These are phyloP conservation scores for Falcunculus frontatus DNA, from an alignment of 2,113 vertebrate genomes.

Conservation along the genomic window DNA sequence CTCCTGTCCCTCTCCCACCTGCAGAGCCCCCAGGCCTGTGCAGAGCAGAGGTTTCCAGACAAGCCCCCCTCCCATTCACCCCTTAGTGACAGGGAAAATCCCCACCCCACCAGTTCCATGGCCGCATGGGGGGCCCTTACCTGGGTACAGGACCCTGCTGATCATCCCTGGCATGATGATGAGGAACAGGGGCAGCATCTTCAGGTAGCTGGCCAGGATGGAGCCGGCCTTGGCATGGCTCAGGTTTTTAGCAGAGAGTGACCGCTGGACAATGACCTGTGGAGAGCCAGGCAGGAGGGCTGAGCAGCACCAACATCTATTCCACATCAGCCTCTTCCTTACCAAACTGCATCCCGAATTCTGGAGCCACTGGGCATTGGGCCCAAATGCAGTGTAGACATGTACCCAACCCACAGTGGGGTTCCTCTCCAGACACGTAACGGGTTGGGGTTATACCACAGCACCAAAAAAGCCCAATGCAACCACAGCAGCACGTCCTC, in stretches of 20 bases:
- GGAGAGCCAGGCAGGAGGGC: background rate
- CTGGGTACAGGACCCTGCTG: slow-evolving; percentile 90
- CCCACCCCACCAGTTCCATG: background rate
- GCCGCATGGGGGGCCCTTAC: background rate
- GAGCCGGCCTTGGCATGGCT: slow-evolving; percentile 88
- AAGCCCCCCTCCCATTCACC: background rate
- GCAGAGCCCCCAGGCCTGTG: background rate
- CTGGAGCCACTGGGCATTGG: fast-evolving
- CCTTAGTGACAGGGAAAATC: background rate
- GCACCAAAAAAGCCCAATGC: background rate
- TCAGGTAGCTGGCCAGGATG: slow-evolving; percentile 88
- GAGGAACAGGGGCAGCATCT: slow-evolving; percentile 87
- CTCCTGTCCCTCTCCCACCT: background rate
- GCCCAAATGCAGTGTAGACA: fast-evolving
- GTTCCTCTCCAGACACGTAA: background rate
- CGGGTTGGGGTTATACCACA: fast-evolving
- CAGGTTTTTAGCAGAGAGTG: slow-evolving; percentile 86
- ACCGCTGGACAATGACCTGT: slow-evolving; percentile 89
- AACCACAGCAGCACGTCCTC: background rate
- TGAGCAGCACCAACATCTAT: background rate
- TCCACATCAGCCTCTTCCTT: background rate
- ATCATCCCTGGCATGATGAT: slow-evolving; percentile 93
- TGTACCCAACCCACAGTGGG: background rate
- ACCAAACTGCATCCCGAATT: background rate
- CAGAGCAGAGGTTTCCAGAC: background rate